Evolutionary conservation across 2,113 vertebrate genomes (phyloP), one percentile per base, ranked within the genome.

Genomic region (Chitala chitala): DNA sequence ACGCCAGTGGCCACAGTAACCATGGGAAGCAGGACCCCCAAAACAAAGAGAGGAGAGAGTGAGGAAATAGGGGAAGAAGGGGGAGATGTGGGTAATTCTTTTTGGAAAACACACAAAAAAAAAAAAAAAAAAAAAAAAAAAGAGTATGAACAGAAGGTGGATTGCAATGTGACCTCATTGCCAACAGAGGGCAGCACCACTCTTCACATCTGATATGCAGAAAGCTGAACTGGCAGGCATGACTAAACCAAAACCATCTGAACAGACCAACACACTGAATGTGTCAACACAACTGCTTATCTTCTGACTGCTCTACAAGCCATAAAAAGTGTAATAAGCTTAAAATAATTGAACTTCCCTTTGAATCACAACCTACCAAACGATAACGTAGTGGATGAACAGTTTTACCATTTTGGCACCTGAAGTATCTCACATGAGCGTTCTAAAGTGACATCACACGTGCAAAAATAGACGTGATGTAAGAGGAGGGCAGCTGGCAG

Each of bases 21-120:
- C 84, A 88, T 76, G 82, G 87, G 89, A 77, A 89, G 84, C 80
- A 90, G 79, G 83, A 91, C 86, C 81, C 90, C 86, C 83, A 91
- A 87, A 76, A 84, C 81, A 73, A 80, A 84, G 66, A 92, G 85
- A 71, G 79, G 82, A 69, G 80, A 79, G 75, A 73, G 82, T 46
- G 42, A 63, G 73, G 80, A 77, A 80, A 82, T 63, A 75, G 73
- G 61, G 59, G 77, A 44, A 75, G 78, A 76, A 72, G 78, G 78
- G 81, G 75, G 75, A 78, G 58, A 66, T 50, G 31, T 13, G 44
- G 53, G 46, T 50, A 56, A 53, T 59, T 61, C 69, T 31, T 44
- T 13, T 54, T 38, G 20, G 70, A 15, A n/a, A 61, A 61, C 12
- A 22, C 13, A 58, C 10, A 31, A n/a, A 40, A 64, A 12, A 50